These are phyloP conservation scores for Nudaria mundana DNA, from an alignment of 2,888 invertebrate species.

Conservation along the genomic window DNA sequence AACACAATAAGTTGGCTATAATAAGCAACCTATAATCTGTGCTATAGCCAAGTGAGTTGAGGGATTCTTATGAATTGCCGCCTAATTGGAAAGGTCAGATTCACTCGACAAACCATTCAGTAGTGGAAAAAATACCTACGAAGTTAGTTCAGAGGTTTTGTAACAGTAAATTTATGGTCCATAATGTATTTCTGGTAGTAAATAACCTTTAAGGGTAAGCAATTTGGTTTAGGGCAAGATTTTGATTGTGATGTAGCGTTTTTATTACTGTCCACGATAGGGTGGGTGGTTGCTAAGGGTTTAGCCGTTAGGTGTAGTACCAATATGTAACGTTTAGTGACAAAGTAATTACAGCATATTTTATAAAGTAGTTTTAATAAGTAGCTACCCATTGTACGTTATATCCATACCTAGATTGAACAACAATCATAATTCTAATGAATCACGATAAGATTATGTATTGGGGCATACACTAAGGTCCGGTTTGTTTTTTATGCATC, in stretches of 20 bases:
- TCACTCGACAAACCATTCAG: conserved; percentile 46
- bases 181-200: conserved; percentile 17
- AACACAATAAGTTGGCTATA: conserved; percentile 6
- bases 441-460: too few relatives aligned
- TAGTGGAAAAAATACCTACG: conserved; percentile 36
- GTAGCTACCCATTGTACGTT: too few relatives aligned
- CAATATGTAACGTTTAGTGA: too few relatives aligned
- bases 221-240: neutral
- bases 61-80: conserved; percentile 42
- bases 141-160: conserved; percentile 32
- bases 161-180: conserved; percentile 22
- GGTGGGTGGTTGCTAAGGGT: too few relatives aligned
- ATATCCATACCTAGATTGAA: too few relatives aligned
- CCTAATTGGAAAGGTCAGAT: conserved; percentile 55
- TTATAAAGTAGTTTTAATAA: too few relatives aligned
- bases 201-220: neutral
- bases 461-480: too few relatives aligned
- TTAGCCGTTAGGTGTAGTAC: too few relatives aligned
- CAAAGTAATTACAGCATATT: too few relatives aligned
- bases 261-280: neutral
- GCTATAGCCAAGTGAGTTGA: conserved; percentile 23
- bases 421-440: too few relatives aligned
- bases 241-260: neutral
- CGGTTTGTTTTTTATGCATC: too few relatives aligned
- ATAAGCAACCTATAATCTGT: conserved; percentile 23